Evolutionary conservation across 2,797 vertebrate genomes (phyloP), one percentile per base, ranked within the genome.

Genomic region (Choloepus didactylus): DNA sequence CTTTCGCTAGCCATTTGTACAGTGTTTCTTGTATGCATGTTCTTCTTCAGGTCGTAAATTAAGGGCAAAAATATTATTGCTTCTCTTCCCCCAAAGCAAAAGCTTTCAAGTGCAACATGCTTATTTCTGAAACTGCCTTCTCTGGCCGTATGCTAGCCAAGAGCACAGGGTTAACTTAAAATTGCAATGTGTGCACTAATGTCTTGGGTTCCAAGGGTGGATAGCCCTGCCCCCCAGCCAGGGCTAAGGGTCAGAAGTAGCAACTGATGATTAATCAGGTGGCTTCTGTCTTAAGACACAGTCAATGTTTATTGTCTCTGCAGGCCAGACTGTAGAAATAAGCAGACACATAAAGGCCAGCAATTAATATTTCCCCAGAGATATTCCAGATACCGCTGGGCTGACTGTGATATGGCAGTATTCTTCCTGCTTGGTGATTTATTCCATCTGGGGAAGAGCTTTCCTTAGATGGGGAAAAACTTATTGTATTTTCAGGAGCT

Each of bases 311-410:
- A 79, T 70, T 91, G 27, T 86, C 87, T 97, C 95, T 93, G 60
- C 82, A 67, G 90, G 75, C 90, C 94, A 96, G 89, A 93, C 95
- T 90, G 38, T 67, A 82, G 93, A 96, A 97, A 95, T 87, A 93
- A 95, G 96, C 95, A 94, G 90, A 85, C 64, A 87, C 86, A 21
- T 29, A 60, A 72, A 94, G 90, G 75, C 89, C 94, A 67, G 77
- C 82, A 91, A 93, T 96, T 96, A 95, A 94, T 87, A 89, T 96
- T 96, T 97, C 95, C 84, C 97, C 27, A 7, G 56, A 91, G 92
- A 82, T 81, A 85, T 77, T 87, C 64, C 86, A 95, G 94, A 95
- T 95, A 93, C 56, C 79, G 51, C 81, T 54, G 85, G 82, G 87
- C 18, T 81, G 94, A 90, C 92, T 38, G 91, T 69, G 81, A 35